phyloP scores from a whole-genome alignment of 2,113 vertebrate species.

The Sprattus sprattus region DNA sequence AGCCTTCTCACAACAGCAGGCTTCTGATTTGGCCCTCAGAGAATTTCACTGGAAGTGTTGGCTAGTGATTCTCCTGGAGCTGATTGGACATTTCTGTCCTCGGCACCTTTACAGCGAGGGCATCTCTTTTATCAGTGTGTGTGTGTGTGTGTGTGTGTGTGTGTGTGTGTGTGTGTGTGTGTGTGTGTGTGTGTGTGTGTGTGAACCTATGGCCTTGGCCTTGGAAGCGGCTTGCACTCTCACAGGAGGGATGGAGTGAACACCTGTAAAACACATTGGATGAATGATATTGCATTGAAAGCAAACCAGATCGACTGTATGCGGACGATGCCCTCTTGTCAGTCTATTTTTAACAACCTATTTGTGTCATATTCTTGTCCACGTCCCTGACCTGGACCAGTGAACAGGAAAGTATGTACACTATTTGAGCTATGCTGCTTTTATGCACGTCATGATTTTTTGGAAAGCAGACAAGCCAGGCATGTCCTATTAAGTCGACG shows the following conservation, averaged over 20 bases:
- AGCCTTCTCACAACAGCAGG: neutral
- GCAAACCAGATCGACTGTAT: neutral
- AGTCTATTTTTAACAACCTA: constrained; percentile 13
- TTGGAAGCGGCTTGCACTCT: neutral
- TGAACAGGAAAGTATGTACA: neutral
- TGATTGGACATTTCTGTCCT: neutral
- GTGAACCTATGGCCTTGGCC: neutral
- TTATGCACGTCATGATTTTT: constrained; percentile 30
- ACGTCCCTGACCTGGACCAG: constrained; percentile 1
- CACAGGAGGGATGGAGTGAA: neutral
- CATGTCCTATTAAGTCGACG: constrained; percentile 15
- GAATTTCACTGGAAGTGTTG: neutral
- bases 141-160: neutral
- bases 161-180: neutral
- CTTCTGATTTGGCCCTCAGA: neutral
- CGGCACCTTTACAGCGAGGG: neutral
- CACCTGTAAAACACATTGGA: neutral
- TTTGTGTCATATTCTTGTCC: constrained; percentile 17
- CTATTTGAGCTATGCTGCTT: constrained; percentile 25
- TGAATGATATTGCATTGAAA: neutral
- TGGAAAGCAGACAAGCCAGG: constrained; percentile 24
- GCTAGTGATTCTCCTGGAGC: neutral
- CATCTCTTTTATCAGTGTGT: neutral
- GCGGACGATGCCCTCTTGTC: neutral
- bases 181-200: neutral